These are phyloP conservation scores for Bombus waltoni DNA, from an alignment of 1,140 invertebrate genomes.

Conservation along the genomic window DNA sequence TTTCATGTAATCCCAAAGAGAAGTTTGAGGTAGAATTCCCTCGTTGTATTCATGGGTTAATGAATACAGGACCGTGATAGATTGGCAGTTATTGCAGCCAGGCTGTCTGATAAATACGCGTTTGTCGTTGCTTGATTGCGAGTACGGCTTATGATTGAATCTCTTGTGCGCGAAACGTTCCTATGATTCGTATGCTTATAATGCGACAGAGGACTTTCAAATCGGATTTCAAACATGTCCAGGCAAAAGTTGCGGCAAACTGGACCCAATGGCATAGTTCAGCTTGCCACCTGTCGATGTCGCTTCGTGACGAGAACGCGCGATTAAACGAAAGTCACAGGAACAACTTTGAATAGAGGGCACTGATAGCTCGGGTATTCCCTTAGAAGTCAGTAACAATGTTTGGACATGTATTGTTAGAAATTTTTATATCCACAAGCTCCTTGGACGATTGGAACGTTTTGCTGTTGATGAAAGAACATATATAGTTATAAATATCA, in stretches of 20 bases:
- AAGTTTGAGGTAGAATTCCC: not conserved
- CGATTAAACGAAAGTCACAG: not conserved
- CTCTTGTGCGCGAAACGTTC: not conserved
- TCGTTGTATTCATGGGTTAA: slow-evolving; percentile 24
- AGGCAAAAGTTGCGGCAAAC: not conserved
- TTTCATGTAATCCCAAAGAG: slow-evolving; percentile 22
- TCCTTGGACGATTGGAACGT: no score
- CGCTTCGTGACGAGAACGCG: not conserved
- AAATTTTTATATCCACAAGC: not conserved
- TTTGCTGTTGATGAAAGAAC: no score
- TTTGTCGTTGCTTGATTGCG: slow-evolving; percentile 16
- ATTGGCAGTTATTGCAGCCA: slow-evolving; percentile 26
- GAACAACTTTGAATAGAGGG: not conserved
- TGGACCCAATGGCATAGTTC: no score
- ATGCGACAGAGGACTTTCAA: slow-evolving; percentile 12
- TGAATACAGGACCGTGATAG: slow-evolving; percentile 12
- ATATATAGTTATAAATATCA: no score
- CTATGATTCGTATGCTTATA: not conserved
- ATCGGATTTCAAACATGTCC: slow-evolving; percentile 3
- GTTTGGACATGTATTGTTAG: not conserved
- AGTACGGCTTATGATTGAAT: not conserved
- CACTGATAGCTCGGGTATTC: no score
- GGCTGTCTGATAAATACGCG: not conserved
- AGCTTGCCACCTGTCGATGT: not conserved
- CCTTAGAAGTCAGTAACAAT: not conserved